A percentile compares a stretch with the other conserved stretches of the same genome.
phyloP scores from a whole-genome alignment of 1,140 invertebrate genomes.

The Hylaeus volcanicus region DNA sequence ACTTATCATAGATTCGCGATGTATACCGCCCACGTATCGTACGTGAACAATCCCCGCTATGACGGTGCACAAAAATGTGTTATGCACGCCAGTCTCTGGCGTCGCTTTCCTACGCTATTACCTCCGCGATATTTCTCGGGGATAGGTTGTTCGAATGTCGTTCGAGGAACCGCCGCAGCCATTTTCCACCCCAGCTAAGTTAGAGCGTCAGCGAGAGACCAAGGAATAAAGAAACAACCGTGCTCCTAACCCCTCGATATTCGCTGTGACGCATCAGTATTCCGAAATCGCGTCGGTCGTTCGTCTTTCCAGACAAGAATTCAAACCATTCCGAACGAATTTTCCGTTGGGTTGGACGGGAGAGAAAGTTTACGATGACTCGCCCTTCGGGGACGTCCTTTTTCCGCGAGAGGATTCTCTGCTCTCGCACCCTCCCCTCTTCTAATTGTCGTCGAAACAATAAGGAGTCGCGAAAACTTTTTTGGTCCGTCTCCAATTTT shows the following conservation, averaged over 20 bases:
- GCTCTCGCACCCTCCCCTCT: neutral
- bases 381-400: constrained; percentile 7
- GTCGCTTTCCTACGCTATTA: neutral
- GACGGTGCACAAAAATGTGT: constrained; percentile 13
- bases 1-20: neutral
- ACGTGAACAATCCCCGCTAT: neutral
- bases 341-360: constrained; percentile 66
- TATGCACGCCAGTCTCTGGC: neutral
- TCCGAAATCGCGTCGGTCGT: constrained; percentile 74
- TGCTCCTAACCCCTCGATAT: constrained; percentile 50
- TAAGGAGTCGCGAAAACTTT: constrained; percentile 60
- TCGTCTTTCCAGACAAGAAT: constrained; percentile 75
- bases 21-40: neutral
- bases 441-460: constrained; percentile 63
- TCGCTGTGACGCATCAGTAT: constrained; percentile 73
- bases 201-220: constrained; percentile 12
- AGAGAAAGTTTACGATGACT: constrained; percentile 71
- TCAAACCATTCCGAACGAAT: constrained; percentile 77
- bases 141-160: neutral
- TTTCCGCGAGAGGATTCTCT: neutral
- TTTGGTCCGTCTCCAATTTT: constrained; percentile 52
- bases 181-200: neutral
- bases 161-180: neutral
- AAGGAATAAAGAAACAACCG: constrained; percentile 63
- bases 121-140: constrained; percentile 26